Conservation (phyloP, 1,140 invertebrate genomes). For the Glomeris maerens region DNA sequence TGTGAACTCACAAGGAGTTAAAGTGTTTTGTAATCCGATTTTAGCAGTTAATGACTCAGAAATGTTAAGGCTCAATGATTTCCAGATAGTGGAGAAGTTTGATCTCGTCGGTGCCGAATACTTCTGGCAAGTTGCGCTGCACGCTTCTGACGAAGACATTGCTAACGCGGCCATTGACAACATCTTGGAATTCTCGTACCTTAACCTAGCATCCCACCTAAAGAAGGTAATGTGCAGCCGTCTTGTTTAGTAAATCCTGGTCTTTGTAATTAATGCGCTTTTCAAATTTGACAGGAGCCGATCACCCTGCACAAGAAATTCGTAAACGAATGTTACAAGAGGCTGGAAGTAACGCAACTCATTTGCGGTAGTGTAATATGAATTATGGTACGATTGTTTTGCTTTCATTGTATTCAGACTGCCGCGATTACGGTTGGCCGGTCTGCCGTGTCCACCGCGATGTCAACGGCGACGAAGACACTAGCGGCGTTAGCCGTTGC, state of each 20-base stretch:
- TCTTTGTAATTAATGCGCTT: background rate
- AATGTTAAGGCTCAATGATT: no score
- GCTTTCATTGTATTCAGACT: constrained; percentile 20
- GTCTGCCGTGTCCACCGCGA: constrained; percentile 29
- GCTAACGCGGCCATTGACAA: constrained; percentile 35
- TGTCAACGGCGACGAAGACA: constrained; percentile 33
- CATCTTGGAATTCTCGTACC: constrained; percentile 35
- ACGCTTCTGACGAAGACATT: constrained; percentile 32
- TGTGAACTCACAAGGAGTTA: no score
- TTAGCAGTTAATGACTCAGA: no score
- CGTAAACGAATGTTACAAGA: constrained; percentile 37
- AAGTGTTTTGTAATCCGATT: no score
- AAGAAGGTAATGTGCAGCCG: constrained; percentile 28
- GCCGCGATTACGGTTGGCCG: constrained; percentile 30
- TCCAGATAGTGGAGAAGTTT: constrained; percentile 35
- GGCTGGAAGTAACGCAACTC: constrained; percentile 36
- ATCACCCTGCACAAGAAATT: constrained; percentile 35
- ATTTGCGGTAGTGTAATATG: no score
- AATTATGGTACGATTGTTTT: no score
- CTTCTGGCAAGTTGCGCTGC: constrained; percentile 38
- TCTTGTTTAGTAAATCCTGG: background rate
- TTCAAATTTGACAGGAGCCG: constrained; percentile 27
- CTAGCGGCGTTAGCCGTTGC: constrained; percentile 33
- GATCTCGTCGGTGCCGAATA: constrained; percentile 37
- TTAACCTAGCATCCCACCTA: constrained; percentile 30